phyloP scores from a whole-genome alignment of 2,797 vertebrate genomes.

The Anguilla megastoma region DNA sequence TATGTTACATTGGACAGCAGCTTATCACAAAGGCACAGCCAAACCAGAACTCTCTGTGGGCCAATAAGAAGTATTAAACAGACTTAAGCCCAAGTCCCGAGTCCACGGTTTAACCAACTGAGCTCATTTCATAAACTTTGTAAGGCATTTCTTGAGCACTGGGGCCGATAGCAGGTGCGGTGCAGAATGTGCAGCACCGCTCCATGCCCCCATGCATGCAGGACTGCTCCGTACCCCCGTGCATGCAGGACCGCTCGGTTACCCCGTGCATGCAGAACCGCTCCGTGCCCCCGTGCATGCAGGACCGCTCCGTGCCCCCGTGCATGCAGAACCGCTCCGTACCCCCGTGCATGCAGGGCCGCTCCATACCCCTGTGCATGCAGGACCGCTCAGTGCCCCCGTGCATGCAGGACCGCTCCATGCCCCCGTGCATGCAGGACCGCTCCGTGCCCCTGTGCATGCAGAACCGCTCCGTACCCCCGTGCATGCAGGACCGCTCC shows the following conservation, averaged over 20 bases:
- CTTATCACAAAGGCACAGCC: not conserved
- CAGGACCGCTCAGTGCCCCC: no score
- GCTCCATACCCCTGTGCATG: no score
- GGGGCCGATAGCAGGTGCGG: not conserved
- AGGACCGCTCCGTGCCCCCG: no score
- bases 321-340: no score
- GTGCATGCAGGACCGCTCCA: no score
- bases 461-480: not conserved
- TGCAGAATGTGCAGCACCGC: not conserved
- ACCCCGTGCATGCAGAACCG: not conserved
- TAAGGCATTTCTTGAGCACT: not conserved
- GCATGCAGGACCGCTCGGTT: no score
- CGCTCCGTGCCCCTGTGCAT: no score
- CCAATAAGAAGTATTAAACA: not conserved
- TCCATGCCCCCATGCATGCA: not conserved
- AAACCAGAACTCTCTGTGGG: not conserved
- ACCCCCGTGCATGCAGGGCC: no score
- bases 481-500: not conserved
- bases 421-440: no score
- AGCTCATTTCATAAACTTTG: not conserved
- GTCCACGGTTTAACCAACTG: not conserved
- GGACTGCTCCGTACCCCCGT: no score
- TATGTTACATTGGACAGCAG: not conserved
- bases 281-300: not conserved
- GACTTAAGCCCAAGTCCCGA: not conserved